These are phyloP conservation scores for Drosophila mimica DNA, from an alignment of 2,888 invertebrate genomes.

Conservation along the genomic window DNA sequence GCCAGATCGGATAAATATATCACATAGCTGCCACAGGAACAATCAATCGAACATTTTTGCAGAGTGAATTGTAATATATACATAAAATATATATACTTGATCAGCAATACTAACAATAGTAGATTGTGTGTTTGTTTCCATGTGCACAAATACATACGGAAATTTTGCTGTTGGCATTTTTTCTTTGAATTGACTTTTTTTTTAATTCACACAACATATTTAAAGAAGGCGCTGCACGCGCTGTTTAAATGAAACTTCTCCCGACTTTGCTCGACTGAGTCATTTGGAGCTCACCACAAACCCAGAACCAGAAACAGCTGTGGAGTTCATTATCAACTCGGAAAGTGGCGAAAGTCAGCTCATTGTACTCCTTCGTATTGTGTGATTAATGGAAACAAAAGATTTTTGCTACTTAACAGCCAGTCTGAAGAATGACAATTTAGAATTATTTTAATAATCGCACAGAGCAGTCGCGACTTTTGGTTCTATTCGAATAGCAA, in stretches of 20 bases:
- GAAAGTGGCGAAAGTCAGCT: background rate
- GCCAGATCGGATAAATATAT: background rate
- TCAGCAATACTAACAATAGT: background rate
- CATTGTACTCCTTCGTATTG: background rate
- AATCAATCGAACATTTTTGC: background rate
- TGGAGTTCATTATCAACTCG: conserved; percentile 2
- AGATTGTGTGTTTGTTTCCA: too few species aligned
- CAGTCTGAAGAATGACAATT: background rate
- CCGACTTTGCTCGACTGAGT: conserved; percentile 9
- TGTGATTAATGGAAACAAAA: conserved; percentile 21
- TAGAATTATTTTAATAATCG: background rate
- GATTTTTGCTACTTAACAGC: background rate
- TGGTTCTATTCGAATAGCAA: background rate
- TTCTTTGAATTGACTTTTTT: background rate
- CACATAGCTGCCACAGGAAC: background rate
- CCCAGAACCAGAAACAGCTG: conserved; percentile 27
- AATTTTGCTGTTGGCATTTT: background rate
- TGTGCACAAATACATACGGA: too few species aligned
- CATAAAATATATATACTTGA: background rate
- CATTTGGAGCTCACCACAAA: conserved; percentile 10
- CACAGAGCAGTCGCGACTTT: background rate
- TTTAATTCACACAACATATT: conserved; percentile 13
- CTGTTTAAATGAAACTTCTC: conserved; percentile 24
- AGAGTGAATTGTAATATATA: background rate
- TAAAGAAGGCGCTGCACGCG: conserved; percentile 28